Evolutionary conservation across 2,113 vertebrate species (phyloP), one percentile per base, ranked within the genome.

Genomic region (Tachysurus fulvidraco): DNA sequence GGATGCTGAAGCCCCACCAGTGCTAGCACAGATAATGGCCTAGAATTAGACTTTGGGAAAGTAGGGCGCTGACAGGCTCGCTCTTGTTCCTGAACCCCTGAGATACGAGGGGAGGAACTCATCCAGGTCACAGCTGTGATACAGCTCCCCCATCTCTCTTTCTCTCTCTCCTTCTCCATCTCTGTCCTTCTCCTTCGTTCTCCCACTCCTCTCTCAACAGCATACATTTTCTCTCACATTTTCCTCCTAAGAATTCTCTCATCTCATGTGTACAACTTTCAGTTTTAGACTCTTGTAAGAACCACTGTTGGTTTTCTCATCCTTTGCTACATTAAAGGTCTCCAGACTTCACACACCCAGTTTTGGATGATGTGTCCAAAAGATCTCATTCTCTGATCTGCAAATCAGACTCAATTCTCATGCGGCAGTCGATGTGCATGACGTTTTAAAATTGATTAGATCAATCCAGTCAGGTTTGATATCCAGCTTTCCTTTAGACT

Each of bases 1-100:
- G 91, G 90, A 94, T 93, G 87, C 91, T 91, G 90, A 89, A 94
- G 94, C 94, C 95, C 95, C 95, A 95, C 91, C 94, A 95, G 94
- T 94, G 91, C 92, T 95, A 96, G 94, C 95, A 96, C 95, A 96
- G 94, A 96, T 96, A 96, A 95, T 96, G 95, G 94, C 95, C 95
- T 95, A 95, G 95, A 92, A 96, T 96, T 93, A 94, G 92, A 95
- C 90, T 92, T 93, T 89, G 91, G 89, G 94, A 95, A 96, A 95
- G 92, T 95, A 95, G 95, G 95, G 92, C 94, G 73, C 85, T 92
- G 82, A 83, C 88, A 91, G 90, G 81, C 86, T 88, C 86, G 69
- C 78, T 77, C 88, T 87, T 90, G 91, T 92, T 92, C 91, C 89
- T 69, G 86, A 81, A 89, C 91, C 90, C 91, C 84, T 90, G 89